Evolutionary conservation across 2,797 vertebrate genomes (phyloP), one percentile per base, ranked within the genome.

Genomic region (Manis pentadactyla): DNA sequence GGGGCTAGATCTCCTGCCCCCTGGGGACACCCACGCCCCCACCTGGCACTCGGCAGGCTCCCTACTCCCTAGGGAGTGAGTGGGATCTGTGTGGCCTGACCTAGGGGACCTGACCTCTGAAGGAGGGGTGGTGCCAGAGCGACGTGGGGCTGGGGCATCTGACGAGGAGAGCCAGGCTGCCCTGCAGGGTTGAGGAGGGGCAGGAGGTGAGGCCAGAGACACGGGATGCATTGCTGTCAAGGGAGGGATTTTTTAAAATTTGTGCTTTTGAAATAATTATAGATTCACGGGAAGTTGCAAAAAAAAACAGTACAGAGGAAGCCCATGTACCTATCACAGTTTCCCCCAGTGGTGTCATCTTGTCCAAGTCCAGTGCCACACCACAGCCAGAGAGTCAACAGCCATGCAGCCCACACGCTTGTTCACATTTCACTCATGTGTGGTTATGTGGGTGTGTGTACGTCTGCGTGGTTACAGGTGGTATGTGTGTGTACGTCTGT

Each of bases 291-390:
- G 51, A 79, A 49, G 12, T 15, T 31, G 23, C 7, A 49, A n/a
- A 51, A 34, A 34, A 51, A 49, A 19, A 31, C 0, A 46, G 6
- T 8, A 8, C 3, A 71, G 23, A 37, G 83, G 37, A 73, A n/a
- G 5, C 23, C 1, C 55, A 17, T 2, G 7, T 14, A 2, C 17
- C 12, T 27, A 13, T 66, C 49, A 2, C 49, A 2, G 5, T 1
- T 31, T 21, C 39, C 53, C 49, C 27, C 2, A 12, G 5, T 0
- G 0, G 18, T 29, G 3, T 9, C 2, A 3, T 6, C 37, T 46
- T 1, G 8, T 7, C 39, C 37, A 31, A 11, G 4, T 4, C 2
- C 10, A 21, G 14, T 1, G 17, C 27, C 31, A 13, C 0, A 1
- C 7, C 78, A 19, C 18, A 49, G 18, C 61, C 63, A 23, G 19